Percentiles rank a stretch among this genome's conserved stretches.
Evolutionary conservation across 2,888 invertebrate genomes (phyloP).

Genomic region (Scelioninae gen. 1): DNA sequence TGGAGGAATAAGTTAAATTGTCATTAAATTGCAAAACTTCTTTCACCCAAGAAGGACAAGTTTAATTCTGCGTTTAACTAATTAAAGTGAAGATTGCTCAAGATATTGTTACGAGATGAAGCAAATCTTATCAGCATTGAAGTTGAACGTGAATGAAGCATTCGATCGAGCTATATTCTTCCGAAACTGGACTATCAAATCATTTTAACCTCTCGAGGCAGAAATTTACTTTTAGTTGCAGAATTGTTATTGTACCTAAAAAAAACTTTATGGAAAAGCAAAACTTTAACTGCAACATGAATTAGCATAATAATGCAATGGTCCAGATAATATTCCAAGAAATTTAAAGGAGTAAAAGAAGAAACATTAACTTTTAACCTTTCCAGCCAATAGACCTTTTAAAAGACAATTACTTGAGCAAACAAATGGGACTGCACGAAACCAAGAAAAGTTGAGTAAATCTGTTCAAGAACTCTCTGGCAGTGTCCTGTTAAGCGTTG

Average conservation of each 20-base stretch:
- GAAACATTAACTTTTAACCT: no score
- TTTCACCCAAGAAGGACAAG: conserved; percentile 33
- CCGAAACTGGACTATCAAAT: no score
- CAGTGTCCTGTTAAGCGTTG: conserved; percentile 68
- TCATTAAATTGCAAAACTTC: conserved; percentile 60
- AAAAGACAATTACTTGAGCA: conserved; percentile 65
- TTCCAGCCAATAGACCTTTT: not conserved
- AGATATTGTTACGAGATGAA: conserved; percentile 13
- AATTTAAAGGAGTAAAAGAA: no score
- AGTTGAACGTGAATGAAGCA: not conserved
- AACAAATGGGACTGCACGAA: conserved; percentile 40
- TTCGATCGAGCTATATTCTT: no score
- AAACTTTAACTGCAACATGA: no score
- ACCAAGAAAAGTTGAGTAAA: conserved; percentile 19
- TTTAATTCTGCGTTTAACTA: conserved; percentile 45
- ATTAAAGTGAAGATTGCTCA: conserved; percentile 34
- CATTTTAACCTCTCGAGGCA: no score
- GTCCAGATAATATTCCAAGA: no score
- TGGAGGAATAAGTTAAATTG: conserved; percentile 54
- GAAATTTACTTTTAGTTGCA: no score
- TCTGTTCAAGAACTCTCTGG: conserved; percentile 12
- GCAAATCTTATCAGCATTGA: conserved; percentile 1
- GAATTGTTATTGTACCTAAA: no score
- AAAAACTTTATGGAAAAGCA: no score
- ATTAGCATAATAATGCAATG: no score